Evolutionary conservation across 2,888 invertebrate genomes (phyloP).

Genomic region (Dicyrtomina minuta): DNA sequence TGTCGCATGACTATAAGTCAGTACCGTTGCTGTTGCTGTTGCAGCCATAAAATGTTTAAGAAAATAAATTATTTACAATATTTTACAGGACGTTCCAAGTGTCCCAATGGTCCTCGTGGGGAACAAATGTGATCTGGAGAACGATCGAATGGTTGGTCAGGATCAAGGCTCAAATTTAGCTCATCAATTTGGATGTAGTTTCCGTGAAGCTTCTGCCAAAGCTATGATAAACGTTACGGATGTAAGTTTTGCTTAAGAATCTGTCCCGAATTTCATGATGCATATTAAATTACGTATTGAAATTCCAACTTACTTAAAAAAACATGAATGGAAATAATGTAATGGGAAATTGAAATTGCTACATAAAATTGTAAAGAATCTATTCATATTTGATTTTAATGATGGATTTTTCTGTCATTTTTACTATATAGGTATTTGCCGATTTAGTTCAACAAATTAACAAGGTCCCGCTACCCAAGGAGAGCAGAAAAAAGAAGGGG

Average conservation of each 20-base stretch:
- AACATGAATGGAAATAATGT: too few species aligned
- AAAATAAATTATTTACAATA: too few species aligned
- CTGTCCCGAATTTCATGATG: too few species aligned
- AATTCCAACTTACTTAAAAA: too few species aligned
- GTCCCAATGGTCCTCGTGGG: conserved; percentile 99
- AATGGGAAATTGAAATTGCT: too few species aligned
- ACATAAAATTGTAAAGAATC: too few species aligned
- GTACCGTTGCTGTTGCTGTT: too few species aligned
- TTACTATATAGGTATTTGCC: conserved; percentile 99
- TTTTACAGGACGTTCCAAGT: conserved; percentile 90
- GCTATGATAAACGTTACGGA: conserved; percentile 99
- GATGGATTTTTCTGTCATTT: too few species aligned
- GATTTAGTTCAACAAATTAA: conserved; percentile 99
- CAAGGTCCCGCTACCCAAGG: conserved; percentile 98
- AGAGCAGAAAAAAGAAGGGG: conserved; percentile 64
- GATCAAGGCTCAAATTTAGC: conserved; percentile 96
- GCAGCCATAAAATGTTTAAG: too few species aligned
- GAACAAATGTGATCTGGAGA: conserved; percentile 99
- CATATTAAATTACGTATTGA: too few species aligned
- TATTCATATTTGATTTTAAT: too few species aligned
- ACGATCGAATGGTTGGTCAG: conserved; percentile 98
- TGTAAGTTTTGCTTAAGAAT: conserved; percentile 70
- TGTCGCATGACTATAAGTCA: too few species aligned
- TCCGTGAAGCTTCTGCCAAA: conserved; percentile 99
- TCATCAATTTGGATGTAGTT: conserved; percentile 96